Evolutionary conservation across 2,113 vertebrate species (phyloP).

Genomic region (Zosterops japonicus): DNA sequence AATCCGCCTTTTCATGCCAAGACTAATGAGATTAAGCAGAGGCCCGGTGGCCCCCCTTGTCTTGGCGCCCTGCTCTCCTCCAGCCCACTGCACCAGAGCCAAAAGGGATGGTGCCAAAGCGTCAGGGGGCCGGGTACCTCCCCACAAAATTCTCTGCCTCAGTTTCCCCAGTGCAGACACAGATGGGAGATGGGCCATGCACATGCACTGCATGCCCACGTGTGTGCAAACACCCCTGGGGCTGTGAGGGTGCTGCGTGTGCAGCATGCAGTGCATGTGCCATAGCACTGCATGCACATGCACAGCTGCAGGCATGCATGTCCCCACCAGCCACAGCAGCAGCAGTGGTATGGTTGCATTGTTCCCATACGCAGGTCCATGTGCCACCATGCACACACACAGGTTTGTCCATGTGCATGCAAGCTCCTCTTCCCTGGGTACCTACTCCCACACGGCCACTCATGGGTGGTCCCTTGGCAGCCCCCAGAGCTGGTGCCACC

Average conservation of each 20-base stretch:
- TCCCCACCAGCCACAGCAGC: not conserved
- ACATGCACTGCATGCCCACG: rapidly evolving
- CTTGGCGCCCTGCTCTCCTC: rapidly evolving
- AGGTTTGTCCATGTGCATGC: rapidly evolving
- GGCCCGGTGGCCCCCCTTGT: rapidly evolving
- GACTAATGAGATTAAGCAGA: constrained; percentile 57
- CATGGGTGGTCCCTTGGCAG: rapidly evolving
- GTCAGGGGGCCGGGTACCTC: rapidly evolving
- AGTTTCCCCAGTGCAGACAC: not conserved
- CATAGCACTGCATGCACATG: rapidly evolving
- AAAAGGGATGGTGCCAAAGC: not conserved
- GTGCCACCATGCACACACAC: rapidly evolving
- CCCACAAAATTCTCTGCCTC: not conserved
- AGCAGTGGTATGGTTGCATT: not conserved
- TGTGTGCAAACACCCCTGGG: rapidly evolving
- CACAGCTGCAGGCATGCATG: rapidly evolving
- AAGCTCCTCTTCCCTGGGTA: not conserved
- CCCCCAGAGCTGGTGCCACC: not conserved
- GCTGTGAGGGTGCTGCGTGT: rapidly evolving
- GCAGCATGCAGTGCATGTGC: rapidly evolving
- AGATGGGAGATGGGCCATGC: rapidly evolving
- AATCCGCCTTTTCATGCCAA: constrained; percentile 43
- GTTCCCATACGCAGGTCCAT: rapidly evolving
- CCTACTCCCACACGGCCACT: not conserved
- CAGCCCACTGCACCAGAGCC: not conserved